Evolutionary conservation across 2,113 vertebrate species (phyloP), one percentile per base, ranked within the genome.

Genomic region (Plecturocebus donacophilus): DNA sequence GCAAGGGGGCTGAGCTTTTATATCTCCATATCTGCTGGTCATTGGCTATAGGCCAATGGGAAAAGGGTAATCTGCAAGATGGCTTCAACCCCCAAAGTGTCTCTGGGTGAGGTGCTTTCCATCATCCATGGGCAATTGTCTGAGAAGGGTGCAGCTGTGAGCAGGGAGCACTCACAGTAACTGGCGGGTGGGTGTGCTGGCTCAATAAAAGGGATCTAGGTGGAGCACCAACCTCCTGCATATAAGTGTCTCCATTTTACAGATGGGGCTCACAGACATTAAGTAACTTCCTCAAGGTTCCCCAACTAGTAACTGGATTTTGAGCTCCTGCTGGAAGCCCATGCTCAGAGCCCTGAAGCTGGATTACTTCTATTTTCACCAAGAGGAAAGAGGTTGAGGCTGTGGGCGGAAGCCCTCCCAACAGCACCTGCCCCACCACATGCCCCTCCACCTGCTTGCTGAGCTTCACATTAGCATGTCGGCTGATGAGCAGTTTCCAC

Each of bases 381-480:
- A 56, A 95, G 19, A 20, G 40, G 9, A 73, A 91, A 25, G 17
- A 49, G 21, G 30, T 3, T 12, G 58, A 45, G 3, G 1, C 5
- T 32, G 40, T 45, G 66, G 45, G n/a, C 58, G 4, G 61, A 23
- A 13, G 8, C 16, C 21, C 6, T 68, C 20, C 35, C 17, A 17
- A 7, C 2, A 4, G 19, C 21, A 8, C 8, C 32, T 66, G 32
- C 45, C 27, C 54, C 16, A 16, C 17, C 38, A 56, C 6, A 32
- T 2, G 21, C 30, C 56, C 73, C 30, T 47, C 17, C 35, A 9
- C 2, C n/a, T 68, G 38, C 87, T 95, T 54, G 58, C 61, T 90
- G 35, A 1, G 23, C 16, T 68, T 97, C 49, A 49, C 23, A 71
- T 90, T 95, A 94, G 81, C 86, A 25, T 96, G 88, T 84, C 20